A percentile compares a stretch with the other conserved stretches of the same genome.
Conservation (phyloP, 2,797 vertebrate genomes). For the Odontamblyopus lacepedii region DNA sequence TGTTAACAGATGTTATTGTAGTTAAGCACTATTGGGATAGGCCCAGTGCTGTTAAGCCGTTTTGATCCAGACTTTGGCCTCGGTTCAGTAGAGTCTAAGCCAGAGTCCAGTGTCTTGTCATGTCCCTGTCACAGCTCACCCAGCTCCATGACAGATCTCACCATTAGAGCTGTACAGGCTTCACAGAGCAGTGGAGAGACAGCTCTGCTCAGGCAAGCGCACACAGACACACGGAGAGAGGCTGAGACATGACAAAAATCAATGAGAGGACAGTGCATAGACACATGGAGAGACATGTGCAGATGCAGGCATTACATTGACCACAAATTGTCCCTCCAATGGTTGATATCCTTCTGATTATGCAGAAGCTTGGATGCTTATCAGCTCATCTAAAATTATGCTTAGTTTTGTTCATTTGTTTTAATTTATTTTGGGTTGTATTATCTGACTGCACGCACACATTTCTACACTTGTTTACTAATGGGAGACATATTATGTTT, state of each 20-base stretch:
- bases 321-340: neutral
- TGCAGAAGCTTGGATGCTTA: neutral
- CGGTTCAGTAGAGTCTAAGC: neutral
- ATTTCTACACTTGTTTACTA: too few species aligned
- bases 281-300: slow-evolving; percentile 2
- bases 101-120: slow-evolving; percentile 4
- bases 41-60: neutral
- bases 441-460: too few species aligned
- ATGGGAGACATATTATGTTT: too few species aligned
- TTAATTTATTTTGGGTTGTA: neutral
- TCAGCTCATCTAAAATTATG: neutral
- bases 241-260: slow-evolving; percentile 24
- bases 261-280: slow-evolving; percentile 10
- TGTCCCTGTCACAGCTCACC: slow-evolving; percentile 20
- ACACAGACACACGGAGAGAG: slow-evolving; percentile 26
- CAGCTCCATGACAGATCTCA: slow-evolving; percentile 29
- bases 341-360: neutral
- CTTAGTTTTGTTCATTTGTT: neutral
- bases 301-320: slow-evolving; percentile 1
- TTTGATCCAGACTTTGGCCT: slow-evolving; percentile 22
- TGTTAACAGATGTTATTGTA: slow-evolving; percentile 39
- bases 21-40: slow-evolving; percentile 18
- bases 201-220: slow-evolving; percentile 41
- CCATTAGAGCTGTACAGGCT: slow-evolving; percentile 44
- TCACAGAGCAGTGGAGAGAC: slow-evolving; percentile 56